A percentile compares a stretch with the other conserved stretches of the same genome.
Conservation (phyloP, 2,113 vertebrate species). For the Scalopus aquaticus region DNA sequence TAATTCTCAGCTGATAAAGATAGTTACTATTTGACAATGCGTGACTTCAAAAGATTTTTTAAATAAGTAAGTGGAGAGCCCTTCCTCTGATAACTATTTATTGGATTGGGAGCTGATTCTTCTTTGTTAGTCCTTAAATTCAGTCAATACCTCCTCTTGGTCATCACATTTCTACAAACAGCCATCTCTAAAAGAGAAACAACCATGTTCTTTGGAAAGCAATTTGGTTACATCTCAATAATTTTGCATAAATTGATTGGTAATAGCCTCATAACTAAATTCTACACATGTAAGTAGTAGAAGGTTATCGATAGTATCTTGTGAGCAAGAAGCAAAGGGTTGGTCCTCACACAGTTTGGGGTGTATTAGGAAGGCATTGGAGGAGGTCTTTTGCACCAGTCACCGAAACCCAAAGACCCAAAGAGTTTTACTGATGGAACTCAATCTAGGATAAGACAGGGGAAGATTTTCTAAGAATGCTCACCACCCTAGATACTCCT, state of each 20-base stretch:
- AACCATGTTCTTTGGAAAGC: neutral
- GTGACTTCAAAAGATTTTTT: neutral
- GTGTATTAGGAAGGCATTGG: neutral
- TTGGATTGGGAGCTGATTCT: neutral
- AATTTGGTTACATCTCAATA: neutral
- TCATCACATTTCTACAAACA: neutral
- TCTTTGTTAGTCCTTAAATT: neutral
- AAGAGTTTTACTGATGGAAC: neutral
- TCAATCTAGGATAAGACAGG: neutral
- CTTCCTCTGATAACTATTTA: neutral
- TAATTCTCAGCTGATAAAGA: neutral
- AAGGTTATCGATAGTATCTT: neutral
- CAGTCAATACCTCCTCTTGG: neutral
- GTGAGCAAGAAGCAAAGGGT: neutral
- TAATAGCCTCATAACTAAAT: constrained; percentile 2
- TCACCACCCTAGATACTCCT: constrained; percentile 53
- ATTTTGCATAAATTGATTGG: neutral
- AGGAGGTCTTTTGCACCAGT: neutral
- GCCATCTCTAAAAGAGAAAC: neutral
- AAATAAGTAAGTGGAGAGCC: neutral
- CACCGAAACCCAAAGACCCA: neutral
- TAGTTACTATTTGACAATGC: neutral
- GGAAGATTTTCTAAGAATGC: constrained; percentile 47
- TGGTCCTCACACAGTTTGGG: neutral
- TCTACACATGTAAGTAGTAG: neutral